phyloP scores from a whole-genome alignment of 2,888 invertebrate genomes.

The Perizoma flavofasciatum region DNA sequence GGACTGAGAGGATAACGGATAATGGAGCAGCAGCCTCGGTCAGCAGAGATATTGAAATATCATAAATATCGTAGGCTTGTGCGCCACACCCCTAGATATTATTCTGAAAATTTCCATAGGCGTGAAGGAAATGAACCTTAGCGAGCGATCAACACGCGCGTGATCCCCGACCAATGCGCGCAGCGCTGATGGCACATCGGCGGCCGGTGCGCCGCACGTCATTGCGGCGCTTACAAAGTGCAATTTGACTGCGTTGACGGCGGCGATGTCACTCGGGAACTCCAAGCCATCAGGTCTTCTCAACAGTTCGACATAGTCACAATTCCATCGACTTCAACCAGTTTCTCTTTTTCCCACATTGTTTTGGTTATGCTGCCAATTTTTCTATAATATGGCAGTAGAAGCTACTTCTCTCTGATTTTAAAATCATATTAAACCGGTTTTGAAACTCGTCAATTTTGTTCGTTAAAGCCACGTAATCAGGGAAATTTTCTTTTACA shows the following conservation, averaged over 20 bases:
- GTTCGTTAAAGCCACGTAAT: background rate
- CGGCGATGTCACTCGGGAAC: background rate
- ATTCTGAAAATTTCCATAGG: slow-evolving; percentile 1
- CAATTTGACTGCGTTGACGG: background rate
- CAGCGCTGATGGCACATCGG: background rate
- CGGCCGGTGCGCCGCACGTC: slow-evolving; percentile 4
- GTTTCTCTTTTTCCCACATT: slow-evolving; percentile 4
- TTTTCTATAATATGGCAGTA: background rate
- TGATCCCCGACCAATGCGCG: background rate
- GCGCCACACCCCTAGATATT: background rate
- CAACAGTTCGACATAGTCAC: background rate
- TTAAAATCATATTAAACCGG: background rate
- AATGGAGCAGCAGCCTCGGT: background rate
- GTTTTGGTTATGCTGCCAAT: background rate
- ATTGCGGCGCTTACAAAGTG: slow-evolving; percentile 1
- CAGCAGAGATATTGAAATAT: slow-evolving; percentile 5
- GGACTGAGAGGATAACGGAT: no score
- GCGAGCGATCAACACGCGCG: background rate
- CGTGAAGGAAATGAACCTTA: background rate
- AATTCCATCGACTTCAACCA: background rate
- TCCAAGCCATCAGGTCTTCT: background rate
- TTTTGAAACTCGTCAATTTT: slow-evolving; percentile 1
- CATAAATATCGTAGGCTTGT: slow-evolving; percentile 6
- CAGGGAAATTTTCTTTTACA: background rate
- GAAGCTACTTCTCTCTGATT: background rate